Evolutionary conservation across 1,140 invertebrate species (phyloP).

Genomic region (Tribolium madens): DNA sequence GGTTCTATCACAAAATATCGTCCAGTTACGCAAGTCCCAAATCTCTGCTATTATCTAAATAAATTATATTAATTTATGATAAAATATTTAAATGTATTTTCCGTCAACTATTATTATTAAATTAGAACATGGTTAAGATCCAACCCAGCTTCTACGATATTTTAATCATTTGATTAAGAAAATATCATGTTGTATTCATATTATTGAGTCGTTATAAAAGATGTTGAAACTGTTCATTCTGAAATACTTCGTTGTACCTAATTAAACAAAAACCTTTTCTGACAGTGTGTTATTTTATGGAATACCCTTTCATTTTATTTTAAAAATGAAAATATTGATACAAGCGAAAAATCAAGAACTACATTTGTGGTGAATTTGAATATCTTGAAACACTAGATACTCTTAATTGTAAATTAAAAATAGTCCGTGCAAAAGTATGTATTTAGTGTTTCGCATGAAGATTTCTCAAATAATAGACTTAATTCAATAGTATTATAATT

Average conservation of each 20-base stretch:
- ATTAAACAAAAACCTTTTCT: not conserved
- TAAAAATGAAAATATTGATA: slow-evolving; percentile 11
- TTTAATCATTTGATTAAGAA: not conserved
- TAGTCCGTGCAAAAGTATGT: not conserved
- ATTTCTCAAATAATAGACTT: not conserved
- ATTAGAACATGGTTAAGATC: not conserved
- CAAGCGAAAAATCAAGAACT: slow-evolving; percentile 1
- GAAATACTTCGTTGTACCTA: not conserved
- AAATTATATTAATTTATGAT: slow-evolving; percentile 10
- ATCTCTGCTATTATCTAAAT: not conserved
- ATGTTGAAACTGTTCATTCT: not conserved
- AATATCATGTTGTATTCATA: not conserved
- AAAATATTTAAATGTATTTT: slow-evolving; percentile 1
- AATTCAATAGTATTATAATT: not conserved
- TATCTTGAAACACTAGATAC: too few species aligned
- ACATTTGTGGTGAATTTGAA: too few species aligned
- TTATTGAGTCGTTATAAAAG: slow-evolving; percentile 9
- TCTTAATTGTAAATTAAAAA: too few species aligned
- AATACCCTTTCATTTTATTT: not conserved
- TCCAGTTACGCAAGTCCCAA: not conserved
- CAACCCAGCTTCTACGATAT: not conserved
- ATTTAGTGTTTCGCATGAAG: not conserved
- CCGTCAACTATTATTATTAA: not conserved
- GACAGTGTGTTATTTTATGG: not conserved
- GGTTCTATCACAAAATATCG: not conserved